Evolutionary conservation across 2,113 vertebrate species (phyloP), one percentile per base, ranked within the genome.

Genomic region (Microcebus griseorufus): DNA sequence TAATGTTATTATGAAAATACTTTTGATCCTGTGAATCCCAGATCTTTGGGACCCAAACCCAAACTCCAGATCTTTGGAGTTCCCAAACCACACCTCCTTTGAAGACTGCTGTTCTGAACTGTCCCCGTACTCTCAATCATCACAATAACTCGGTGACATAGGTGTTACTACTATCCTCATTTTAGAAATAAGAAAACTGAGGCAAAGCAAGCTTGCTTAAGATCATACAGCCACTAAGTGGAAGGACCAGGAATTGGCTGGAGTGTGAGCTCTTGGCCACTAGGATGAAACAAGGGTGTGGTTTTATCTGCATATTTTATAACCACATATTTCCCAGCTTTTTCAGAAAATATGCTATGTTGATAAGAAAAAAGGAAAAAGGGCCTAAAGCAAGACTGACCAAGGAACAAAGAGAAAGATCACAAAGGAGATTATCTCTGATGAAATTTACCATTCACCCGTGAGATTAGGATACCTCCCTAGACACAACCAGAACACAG

Each of bases 401-500:
- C 6, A 32, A 86, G 60, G 75, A 94, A 72, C 84, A 67, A 87
- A 73, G 58, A 93, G 95, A 85, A 76, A 95, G 88, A 58, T 64
- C 20, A 82, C 53, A 92, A 34, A 90, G 65, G 83, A 97, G 85
- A 84, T 72, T 39, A 86, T 70, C 76, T 93, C 91, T 58, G 79
- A 89, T 85, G 65, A 84, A 96, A 78, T 96, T 92, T 45, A 58
- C 32, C 2, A 2, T 72, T 92, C 93, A 95, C 58, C 90, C 75
- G 23, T 1, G 37, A 94, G 75, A 93, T 84, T 87, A 95, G 81
- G 87, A 6, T 32, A 82, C n/a, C 82, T 91, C 51, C 96, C 89
- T 13, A 48, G 75, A 93, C 34, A 75, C 20, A 73, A 37, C 4
- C 37, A 81, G 64, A 90, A 79, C 69, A 84, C 29, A 37, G 60